Base-by-base conservation (phyloP, 2,797 vertebrate genomes). In the Argya squamiceps region DNA sequence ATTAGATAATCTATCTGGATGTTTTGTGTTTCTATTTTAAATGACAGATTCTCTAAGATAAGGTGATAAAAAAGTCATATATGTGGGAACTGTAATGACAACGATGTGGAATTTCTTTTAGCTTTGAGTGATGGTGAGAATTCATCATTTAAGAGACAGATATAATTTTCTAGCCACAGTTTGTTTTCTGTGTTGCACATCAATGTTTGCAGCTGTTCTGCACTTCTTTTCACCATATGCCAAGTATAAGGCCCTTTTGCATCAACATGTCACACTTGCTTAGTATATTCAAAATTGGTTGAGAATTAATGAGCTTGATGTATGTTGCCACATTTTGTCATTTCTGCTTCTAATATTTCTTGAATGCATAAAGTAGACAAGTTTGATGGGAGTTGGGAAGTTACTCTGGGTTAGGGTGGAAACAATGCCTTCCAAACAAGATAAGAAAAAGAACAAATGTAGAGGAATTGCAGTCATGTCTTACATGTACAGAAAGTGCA, bases 121-220 rank as follows among this genome's bases (percentile, higher is more conserved):
- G 46, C 26, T 81, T 87, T 93, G 96, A 96, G 37, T 88, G 89
- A 93, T 93, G 87, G 71, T 83, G 58, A 93, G 84, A 92, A 92
- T 95, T 89, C 82, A 68, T 96, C 58, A 95, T 89, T 94, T 91
- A 85, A 75, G 64, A 83, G 62, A 84, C 87, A 93, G 82, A 78
- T 88, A 93, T 69, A 44, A 75, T 92, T 94, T 94, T 85, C 58
- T 70, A 85, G 71, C 46, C 88, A 80, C 49, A 83, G 64, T 85
- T 92, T 91, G n/a, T 84, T 93, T 92, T 82, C 59, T 46, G 34
- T 78, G 53, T 71, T 93, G 30, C 46, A 91, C 65, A 77, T 89
- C 74, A 77, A 71, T 70, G 44, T 88, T 92, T 91, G 84, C 6
- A 10, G 14, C 69, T 43, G 89, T 84, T 79, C 65, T 89, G 75